phyloP scores from a whole-genome alignment of 2,797 vertebrate species.

The Knipowitschia caucasica region DNA sequence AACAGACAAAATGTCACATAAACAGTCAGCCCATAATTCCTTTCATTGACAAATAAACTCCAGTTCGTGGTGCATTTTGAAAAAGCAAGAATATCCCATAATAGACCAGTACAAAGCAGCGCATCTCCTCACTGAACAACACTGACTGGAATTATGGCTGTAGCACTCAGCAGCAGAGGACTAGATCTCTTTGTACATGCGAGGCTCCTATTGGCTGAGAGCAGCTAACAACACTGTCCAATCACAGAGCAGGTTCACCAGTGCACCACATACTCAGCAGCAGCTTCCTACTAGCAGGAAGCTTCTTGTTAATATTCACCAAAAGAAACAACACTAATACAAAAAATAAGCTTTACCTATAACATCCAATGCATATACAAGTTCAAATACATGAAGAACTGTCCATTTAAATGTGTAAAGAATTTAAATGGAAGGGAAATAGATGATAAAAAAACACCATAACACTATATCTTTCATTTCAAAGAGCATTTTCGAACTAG shows the following conservation, averaged over 20 bases:
- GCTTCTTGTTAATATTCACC: not conserved
- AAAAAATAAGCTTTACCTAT: no score
- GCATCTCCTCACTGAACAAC: not conserved
- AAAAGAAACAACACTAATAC: no score
- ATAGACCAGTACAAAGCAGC: not conserved
- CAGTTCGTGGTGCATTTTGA: not conserved
- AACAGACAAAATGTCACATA: not conserved
- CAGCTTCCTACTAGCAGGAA: not conserved
- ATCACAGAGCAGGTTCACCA: slow-evolving; percentile 15
- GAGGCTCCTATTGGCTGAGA: slow-evolving; percentile 34
- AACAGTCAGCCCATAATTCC: not conserved
- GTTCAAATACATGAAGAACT: no score
- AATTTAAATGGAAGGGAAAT: no score
- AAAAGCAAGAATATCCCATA: not conserved
- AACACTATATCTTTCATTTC: no score
- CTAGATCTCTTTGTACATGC: slow-evolving; percentile 64
- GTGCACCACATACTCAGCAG: not conserved
- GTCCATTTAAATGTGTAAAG: no score
- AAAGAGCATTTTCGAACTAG: no score
- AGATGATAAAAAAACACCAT: no score
- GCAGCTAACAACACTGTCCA: slow-evolving; percentile 13
- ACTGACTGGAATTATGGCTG: not conserved
- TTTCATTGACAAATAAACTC: not conserved
- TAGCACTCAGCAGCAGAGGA: slow-evolving; percentile 53
- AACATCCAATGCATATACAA: no score